These are phyloP conservation scores for Rhynchophorus ferrugineus DNA, from an alignment of 1,140 invertebrate species.

Conservation along the genomic window DNA sequence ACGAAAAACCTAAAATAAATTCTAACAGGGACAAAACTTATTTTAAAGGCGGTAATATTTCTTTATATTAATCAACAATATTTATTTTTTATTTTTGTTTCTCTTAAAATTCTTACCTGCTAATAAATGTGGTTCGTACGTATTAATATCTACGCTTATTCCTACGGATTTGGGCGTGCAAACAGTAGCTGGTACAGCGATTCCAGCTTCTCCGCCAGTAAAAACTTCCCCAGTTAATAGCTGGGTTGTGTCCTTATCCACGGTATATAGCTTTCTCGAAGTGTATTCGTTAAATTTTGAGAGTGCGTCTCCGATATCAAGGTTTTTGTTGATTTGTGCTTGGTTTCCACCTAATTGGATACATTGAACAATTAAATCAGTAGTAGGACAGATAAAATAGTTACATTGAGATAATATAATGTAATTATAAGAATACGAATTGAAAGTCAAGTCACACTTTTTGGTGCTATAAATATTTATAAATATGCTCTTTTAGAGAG, in stretches of 20 bases:
- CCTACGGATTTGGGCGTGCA: slow-evolving; percentile 86
- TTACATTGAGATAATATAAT: too few species aligned
- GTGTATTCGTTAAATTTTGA: slow-evolving; percentile 86
- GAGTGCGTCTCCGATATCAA: slow-evolving; percentile 79
- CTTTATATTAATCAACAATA: too few species aligned
- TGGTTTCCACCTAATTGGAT: slow-evolving; percentile 68
- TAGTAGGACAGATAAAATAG: too few species aligned
- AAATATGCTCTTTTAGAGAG: too few species aligned
- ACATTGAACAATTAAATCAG: neutral
- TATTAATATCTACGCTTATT: slow-evolving; percentile 84
- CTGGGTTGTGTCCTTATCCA: slow-evolving; percentile 83
- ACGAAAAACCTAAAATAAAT: too few species aligned
- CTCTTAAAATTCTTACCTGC: too few species aligned
- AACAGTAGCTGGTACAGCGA: slow-evolving; percentile 84
- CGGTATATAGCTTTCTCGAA: slow-evolving; percentile 69
- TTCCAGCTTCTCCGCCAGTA: slow-evolving; percentile 77
- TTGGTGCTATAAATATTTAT: too few species aligned
- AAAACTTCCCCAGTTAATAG: slow-evolving; percentile 81
- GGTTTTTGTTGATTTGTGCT: slow-evolving; percentile 67
- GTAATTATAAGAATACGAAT: too few species aligned
- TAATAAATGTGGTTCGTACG: slow-evolving; percentile 87
- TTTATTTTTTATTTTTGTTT: too few species aligned
- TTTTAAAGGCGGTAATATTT: too few species aligned
- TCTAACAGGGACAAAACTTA: too few species aligned
- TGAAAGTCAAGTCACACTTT: too few species aligned